Evolutionary conservation across 1,140 invertebrate species (phyloP), one percentile per base, ranked within the genome.

Genomic region (Drosophila pachea): DNA sequence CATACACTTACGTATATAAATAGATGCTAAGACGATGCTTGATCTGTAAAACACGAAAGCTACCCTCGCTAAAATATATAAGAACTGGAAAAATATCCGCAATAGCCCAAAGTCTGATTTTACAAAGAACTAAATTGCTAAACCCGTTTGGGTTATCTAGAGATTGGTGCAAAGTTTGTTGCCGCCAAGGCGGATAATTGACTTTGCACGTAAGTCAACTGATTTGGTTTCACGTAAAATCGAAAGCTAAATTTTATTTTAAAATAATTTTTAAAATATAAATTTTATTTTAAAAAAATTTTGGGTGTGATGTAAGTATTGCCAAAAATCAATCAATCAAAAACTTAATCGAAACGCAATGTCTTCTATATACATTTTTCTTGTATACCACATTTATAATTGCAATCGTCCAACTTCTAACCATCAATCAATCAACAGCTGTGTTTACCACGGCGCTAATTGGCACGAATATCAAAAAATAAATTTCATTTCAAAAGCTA

Each of bases 201-300:
- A 66, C 47, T 49, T 82, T 72, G 58, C 49, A 47, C 63, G 40
- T 61, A 60, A 31, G 12, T 45, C 55, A 55, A 53, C 9, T 36
- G 14, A 43, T 82, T 82, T 63, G 68, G 83, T 82, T 88, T 70
- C 63, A 75, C 72, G 79, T 78, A 87, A 86, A 88, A 88, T 88
- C 87, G 77, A 61, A 82, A 88, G 86, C 74, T 86, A 88, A 88
- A 88, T 88, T 88, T 89, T 89, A 87, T 88, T 88, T 88, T 89
- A 88, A 89, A 88, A 88, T 88, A 89, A 88, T 86, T 88, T 82
- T 86, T 88, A 88, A 88, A 88, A 89, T 89, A 87, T 81, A 82
- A 89, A 88, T 89, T 88, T 89, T 89, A 89, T 89, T 89, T 89
- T 89, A 88, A 89, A 88, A 88, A 82, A 88, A 88, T 88, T 88